These are phyloP conservation scores for Aviceda subcristata DNA, from an alignment of 2,113 vertebrate species.

Conservation along the genomic window DNA sequence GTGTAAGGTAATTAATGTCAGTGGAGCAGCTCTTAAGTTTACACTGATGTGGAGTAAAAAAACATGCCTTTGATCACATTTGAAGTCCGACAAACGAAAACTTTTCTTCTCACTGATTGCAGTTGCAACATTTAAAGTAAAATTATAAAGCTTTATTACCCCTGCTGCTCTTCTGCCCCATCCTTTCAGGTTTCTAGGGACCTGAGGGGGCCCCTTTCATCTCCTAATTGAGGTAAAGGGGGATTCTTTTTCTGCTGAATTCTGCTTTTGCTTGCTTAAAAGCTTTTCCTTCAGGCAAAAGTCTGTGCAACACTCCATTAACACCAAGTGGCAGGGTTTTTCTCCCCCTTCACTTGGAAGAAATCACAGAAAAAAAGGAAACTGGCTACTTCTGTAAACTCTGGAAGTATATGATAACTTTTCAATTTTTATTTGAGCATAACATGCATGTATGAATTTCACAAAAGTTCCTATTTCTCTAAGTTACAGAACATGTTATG, in stretches of 20 bases:
- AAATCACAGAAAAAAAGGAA: background rate
- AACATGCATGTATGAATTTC: background rate
- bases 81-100: background rate
- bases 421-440: background rate
- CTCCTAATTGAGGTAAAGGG: slow-evolving; percentile 22
- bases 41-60: background rate
- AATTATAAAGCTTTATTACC: background rate
- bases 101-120: background rate
- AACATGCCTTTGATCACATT: background rate
- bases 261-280: slow-evolving; percentile 39
- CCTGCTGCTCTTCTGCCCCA: background rate
- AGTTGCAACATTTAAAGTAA: background rate
- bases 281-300: slow-evolving; percentile 60
- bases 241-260: slow-evolving; percentile 54
- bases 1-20: background rate
- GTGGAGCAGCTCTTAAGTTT: background rate
- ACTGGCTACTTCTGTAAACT: background rate
- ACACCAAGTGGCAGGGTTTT: slow-evolving; percentile 23
- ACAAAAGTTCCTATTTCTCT: background rate
- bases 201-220: slow-evolving; percentile 1
- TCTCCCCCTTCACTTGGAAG: background rate
- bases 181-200: background rate
- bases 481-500: background rate
- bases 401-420: background rate
- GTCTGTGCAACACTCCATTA: slow-evolving; percentile 20